Evolutionary conservation across 2,113 vertebrate genomes (phyloP), one percentile per base, ranked within the genome.

Genomic region (Neodontobutis hainanensis): DNA sequence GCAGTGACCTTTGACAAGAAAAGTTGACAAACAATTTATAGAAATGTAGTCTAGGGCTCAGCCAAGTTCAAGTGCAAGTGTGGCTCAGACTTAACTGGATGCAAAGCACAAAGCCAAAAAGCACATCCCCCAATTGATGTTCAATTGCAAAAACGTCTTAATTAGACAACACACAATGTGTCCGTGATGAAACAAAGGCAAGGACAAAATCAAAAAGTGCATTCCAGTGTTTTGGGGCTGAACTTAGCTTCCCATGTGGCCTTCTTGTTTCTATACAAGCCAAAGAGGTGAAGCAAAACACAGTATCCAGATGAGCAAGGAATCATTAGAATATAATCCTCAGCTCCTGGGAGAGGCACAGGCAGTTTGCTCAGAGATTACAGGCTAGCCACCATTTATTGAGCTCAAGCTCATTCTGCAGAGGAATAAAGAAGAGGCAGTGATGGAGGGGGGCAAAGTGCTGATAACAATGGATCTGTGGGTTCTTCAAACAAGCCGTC

Each of bases 261-360:
- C 74, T 68, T 65, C 81, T 82, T 90, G 84, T 90, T 75, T 89
- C 83, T 58, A 83, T 51, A 85, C 80, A 87, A 78, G 84, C 80
- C 76, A 63, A 77, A 70, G 85, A 88, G 84, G 87, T 89, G 84
- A 90, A 87, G 84, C 86, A 84, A 90, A 87, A 88, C 78, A 85
- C 80, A 85, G 85, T 89, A 87, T 87, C 89, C 86, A 90, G 88
- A 90, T 89, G 88, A 88, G 84, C 81, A 88, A 55, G 84, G 85
- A 90, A 90, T 92, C 90, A 91, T 91, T 92, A 91, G 88, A 78
- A 91, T 88, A 92, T 93, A 93, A 93, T 93, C 91, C 91, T 68
- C 69, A 70, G 61, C 85, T 91, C 85, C 77, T 85, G 83, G 82
- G 92, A 92, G 88, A 82, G 71, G 76, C 87, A 83, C 86, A 84